phyloP scores from a whole-genome alignment of 2,113 vertebrate species.

The Stegostoma tigrinum region DNA sequence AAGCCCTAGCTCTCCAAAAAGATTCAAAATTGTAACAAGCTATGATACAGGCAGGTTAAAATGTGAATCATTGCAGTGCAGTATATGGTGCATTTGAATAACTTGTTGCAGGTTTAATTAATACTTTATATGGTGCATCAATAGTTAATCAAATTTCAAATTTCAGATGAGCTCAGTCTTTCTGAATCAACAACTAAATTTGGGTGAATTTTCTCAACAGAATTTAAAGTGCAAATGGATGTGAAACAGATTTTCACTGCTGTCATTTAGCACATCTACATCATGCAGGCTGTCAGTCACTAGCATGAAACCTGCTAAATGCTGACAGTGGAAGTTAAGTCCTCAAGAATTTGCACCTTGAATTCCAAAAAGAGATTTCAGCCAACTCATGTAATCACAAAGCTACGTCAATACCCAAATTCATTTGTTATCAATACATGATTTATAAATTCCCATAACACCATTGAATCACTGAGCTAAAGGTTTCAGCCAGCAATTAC shows the following conservation, averaged over 20 bases:
- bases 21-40: not conserved
- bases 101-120: not conserved
- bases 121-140: not conserved
- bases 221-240: not conserved
- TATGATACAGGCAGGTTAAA: not conserved
- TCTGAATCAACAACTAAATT: conserved; percentile 1
- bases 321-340: not conserved
- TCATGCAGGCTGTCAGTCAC: not conserved
- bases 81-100: not conserved
- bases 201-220: conserved; percentile 6
- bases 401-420: not conserved
- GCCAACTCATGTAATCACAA: not conserved
- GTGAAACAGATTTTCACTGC: not conserved
- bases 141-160: conserved; percentile 10
- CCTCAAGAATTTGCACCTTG: not conserved
- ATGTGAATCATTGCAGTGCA: not conserved
- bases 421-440: not conserved
- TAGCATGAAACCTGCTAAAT: conserved; percentile 2
- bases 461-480: not conserved
- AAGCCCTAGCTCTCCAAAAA: not conserved
- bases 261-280: not conserved
- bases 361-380: conserved; percentile 3
- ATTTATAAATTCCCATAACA: not conserved
- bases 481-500: not conserved
- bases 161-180: conserved; percentile 3